These are phyloP conservation scores for Amblyjoppa fuscipennis DNA, from an alignment of 2,888 invertebrate genomes.

Conservation along the genomic window DNA sequence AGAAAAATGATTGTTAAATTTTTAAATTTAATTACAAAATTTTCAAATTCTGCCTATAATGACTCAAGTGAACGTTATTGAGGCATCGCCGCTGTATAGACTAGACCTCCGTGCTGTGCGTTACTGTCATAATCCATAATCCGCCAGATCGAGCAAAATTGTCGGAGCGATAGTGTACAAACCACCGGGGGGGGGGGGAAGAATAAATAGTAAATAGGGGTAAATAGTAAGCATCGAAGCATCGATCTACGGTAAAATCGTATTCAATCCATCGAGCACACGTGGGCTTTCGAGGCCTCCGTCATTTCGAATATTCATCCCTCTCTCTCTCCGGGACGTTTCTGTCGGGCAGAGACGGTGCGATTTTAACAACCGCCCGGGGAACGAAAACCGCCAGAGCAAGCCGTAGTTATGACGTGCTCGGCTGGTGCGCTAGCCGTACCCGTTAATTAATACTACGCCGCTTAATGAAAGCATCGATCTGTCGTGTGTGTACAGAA, in stretches of 20 bases:
- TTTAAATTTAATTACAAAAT: too few species aligned
- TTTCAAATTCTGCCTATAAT: too few species aligned
- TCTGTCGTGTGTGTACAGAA: slow-evolving; percentile 59
- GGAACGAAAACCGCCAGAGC: slow-evolving; percentile 38
- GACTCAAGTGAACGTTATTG: not conserved
- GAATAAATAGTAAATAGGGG: too few species aligned
- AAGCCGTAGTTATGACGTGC: slow-evolving; percentile 52
- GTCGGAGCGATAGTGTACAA: not conserved
- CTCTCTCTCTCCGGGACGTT: slow-evolving; percentile 19
- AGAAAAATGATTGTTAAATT: too few species aligned
- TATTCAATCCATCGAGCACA: slow-evolving; percentile 25
- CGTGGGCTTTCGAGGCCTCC: slow-evolving; percentile 5
- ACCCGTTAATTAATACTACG: slow-evolving; percentile 68
- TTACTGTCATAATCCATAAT: slow-evolving; percentile 12
- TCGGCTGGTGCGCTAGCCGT: not conserved
- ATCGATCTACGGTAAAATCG: slow-evolving; percentile 37
- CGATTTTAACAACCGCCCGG: slow-evolving; percentile 49
- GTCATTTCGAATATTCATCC: slow-evolving; percentile 39
- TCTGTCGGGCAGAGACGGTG: not conserved
- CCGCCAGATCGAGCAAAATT: not conserved
- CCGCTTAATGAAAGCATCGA: slow-evolving; percentile 75
- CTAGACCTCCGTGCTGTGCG: not conserved
- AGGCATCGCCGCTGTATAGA: not conserved
- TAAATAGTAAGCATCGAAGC: slow-evolving; percentile 3
- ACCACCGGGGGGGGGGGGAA: too few species aligned